phyloP scores from a whole-genome alignment of 2,888 invertebrate genomes.

The Phoronis australis region DNA sequence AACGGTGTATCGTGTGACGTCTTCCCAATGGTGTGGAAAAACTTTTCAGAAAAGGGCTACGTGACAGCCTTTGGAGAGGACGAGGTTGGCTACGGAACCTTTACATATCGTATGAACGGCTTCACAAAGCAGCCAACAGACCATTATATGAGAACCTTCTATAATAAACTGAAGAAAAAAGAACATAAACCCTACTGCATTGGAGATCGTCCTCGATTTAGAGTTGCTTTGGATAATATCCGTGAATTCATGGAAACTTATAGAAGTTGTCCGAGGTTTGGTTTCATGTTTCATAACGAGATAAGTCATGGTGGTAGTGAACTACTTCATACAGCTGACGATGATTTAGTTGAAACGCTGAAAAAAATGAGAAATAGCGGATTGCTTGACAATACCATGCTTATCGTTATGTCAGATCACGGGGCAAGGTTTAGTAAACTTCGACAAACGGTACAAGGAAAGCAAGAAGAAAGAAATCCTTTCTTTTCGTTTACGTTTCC shows the following conservation, averaged over 20 bases:
- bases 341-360: constrained; percentile 60
- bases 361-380: constrained; percentile 58
- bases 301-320: constrained; percentile 81
- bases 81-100: constrained; percentile 5
- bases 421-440: constrained; percentile 71
- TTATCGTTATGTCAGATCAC: constrained; percentile 86
- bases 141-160: constrained; percentile 76
- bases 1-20: constrained; percentile 62
- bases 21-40: constrained; percentile 74
- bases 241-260: constrained; percentile 60
- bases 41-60: constrained; percentile 57
- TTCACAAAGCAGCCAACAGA: constrained; percentile 75
- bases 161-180: constrained; percentile 55
- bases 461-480: constrained; percentile 78
- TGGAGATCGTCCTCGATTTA: constrained; percentile 66
- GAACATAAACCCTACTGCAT: constrained; percentile 58
- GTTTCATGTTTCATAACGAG: constrained; percentile 80
- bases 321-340: constrained; percentile 65
- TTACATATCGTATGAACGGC: constrained; percentile 74
- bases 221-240: constrained; percentile 34
- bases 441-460: constrained; percentile 78
- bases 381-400: constrained; percentile 68
- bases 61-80: constrained; percentile 77
- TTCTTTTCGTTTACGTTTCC: constrained; percentile 75
- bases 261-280: constrained; percentile 66